Percentiles rank a stretch among this genome's conserved stretches.
Evolutionary conservation across 2,888 invertebrate genomes (phyloP).

Genomic region (Galerucella nymphaeae): DNA sequence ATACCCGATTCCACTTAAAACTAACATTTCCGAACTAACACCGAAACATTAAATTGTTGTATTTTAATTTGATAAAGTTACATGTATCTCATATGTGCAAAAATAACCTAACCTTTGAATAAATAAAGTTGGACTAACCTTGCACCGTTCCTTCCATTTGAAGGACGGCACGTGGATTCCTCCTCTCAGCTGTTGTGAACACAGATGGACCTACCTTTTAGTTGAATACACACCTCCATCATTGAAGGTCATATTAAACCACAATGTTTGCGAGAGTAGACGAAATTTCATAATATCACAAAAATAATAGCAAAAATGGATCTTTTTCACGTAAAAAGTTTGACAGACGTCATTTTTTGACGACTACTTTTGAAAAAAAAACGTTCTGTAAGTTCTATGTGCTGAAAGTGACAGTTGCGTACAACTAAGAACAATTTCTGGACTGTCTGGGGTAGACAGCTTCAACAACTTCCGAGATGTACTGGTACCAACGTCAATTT

Average conservation of each 20-base stretch:
- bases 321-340: neutral
- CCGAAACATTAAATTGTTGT: too few species aligned
- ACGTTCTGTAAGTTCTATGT: too few species aligned
- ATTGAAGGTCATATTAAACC: constrained; percentile 4
- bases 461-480: too few species aligned
- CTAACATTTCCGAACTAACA: too few species aligned
- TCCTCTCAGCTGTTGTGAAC: constrained; percentile 66
- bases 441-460: too few species aligned
- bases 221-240: constrained; percentile 13
- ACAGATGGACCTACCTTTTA: constrained; percentile 67
- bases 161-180: constrained; percentile 79
- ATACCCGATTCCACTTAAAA: neutral
- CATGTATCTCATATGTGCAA: constrained; percentile 2
- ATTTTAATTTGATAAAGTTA: neutral
- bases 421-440: too few species aligned
- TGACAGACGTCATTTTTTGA: too few species aligned
- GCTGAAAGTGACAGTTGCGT: too few species aligned
- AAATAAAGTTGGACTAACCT: constrained; percentile 72
- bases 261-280: constrained; percentile 17
- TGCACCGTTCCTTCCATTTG: constrained; percentile 84
- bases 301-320: neutral
- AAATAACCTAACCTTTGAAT: constrained; percentile 35
- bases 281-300: constrained; percentile 1
- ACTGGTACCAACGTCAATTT: too few species aligned
- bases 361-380: too few species aligned